Evolutionary conservation across 2,888 invertebrate species (phyloP), one percentile per base, ranked within the genome.

Genomic region (Drosophila fungiperda): DNA sequence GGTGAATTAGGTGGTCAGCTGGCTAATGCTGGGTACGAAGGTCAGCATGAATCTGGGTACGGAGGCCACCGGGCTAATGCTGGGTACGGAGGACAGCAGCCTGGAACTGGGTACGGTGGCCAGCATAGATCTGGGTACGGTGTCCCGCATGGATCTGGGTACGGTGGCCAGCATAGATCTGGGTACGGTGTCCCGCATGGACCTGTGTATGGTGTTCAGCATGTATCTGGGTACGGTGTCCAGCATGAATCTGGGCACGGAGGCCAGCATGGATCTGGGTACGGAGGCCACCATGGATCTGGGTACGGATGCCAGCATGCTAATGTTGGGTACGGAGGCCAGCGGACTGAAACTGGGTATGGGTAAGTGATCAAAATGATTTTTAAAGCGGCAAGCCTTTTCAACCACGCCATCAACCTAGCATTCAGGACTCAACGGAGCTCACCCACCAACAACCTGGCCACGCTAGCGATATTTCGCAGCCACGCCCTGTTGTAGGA

Each of bases 401-500:
- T 29, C 29, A 29, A 29, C 29, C 29, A 29, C 29, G 29, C 7
- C 64, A 73, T 5, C 42, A 50, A 15, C 45, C 23, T 7, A 45
- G 26, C 2, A 26, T 20, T 29, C 29, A 12, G 29, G 20, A 17
- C 12, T 12, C 48, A 8, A 15, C 36, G n/a, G 32, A 29, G 4
- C 23, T 33, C 15, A 49, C 57, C 6, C 40, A 55, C n/a, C 80
- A 64, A 26, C 45, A 61, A 5, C 65, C 52, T 8, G 49, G 58
- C 17, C 29, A 20, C 2, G 33, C 50, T 50, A 29, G 29, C 29
- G 17, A 17, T 17, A n/a, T 29, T 6, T 49, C 17, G 26, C 49
- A 49, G n/a, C 86, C 80, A n/a, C 79, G 66, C 11, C 83, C 81
- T 1, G 57, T 40, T 23, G 15, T 17, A 29, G 49, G 8, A 17